These are phyloP conservation scores for Xestia ashworthii DNA, from an alignment of 2,888 invertebrate species.

Conservation along the genomic window DNA sequence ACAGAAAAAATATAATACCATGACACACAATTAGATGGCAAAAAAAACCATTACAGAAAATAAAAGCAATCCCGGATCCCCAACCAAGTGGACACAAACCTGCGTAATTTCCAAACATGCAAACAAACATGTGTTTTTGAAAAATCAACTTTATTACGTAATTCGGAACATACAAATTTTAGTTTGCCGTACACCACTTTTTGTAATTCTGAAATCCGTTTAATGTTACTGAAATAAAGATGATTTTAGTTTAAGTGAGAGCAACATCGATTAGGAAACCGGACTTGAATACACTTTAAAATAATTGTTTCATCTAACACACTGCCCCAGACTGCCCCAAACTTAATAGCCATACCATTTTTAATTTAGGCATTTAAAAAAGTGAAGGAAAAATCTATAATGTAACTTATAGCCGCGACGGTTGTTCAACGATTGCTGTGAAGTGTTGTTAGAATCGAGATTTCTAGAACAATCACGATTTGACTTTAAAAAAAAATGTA, in stretches of 20 bases:
- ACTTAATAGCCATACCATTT: slow-evolving; percentile 74
- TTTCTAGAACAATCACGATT: not conserved
- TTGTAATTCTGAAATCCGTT: no score
- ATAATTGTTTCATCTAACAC: slow-evolving; percentile 49
- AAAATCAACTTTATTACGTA: not conserved
- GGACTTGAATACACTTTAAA: not conserved
- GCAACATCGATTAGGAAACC: not conserved
- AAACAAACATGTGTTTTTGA: not conserved
- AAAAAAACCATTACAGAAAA: not conserved
- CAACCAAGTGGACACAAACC: not conserved
- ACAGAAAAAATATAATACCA: not conserved
- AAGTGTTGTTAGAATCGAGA: not conserved
- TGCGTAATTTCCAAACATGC: not conserved
- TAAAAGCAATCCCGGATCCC: slow-evolving; percentile 31
- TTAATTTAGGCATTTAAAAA: slow-evolving; percentile 78
- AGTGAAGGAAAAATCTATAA: not conserved
- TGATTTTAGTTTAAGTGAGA: not conserved
- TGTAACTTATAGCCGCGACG: not conserved
- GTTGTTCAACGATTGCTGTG: slow-evolving; percentile 28
- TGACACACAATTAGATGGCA: not conserved
- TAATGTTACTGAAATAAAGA: not conserved
- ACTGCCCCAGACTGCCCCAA: slow-evolving; percentile 51
- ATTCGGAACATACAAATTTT: not conserved
- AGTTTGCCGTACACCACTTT: not conserved
- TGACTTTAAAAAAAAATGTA: not conserved